phyloP scores from a whole-genome alignment of 2,797 vertebrate genomes.

The Hoplostethus mediterraneus region DNA sequence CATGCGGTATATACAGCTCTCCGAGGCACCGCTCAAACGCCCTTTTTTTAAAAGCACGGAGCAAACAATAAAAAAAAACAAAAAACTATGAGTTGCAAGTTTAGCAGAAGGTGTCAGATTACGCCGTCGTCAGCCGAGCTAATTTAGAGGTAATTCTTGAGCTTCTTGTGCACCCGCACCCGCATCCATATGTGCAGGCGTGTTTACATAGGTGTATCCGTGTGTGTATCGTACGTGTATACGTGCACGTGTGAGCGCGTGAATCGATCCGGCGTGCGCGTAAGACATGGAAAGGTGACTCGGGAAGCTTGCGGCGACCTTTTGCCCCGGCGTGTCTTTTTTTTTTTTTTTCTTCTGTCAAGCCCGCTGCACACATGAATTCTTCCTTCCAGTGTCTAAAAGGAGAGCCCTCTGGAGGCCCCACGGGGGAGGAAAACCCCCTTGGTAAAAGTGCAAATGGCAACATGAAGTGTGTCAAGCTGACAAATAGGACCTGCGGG shows the following conservation, averaged over 20 bases:
- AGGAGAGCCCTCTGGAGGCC: conserved; percentile 46
- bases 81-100: conserved; percentile 76
- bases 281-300: background rate
- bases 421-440: conserved; percentile 48
- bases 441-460: conserved; percentile 74
- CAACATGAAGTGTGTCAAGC: conserved; percentile 75
- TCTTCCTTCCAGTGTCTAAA: conserved; percentile 38
- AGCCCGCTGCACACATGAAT: conserved; percentile 27
- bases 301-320: conserved; percentile 16
- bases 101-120: conserved; percentile 79
- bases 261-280: conserved; percentile 8
- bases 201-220: conserved; percentile 17
- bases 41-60: conserved; percentile 72
- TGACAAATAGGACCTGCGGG: conserved; percentile 64
- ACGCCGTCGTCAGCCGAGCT: conserved; percentile 72
- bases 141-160: conserved; percentile 66
- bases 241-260: conserved; percentile 16
- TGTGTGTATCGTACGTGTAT: conserved; percentile 3
- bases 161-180: conserved; percentile 23
- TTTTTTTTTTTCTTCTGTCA: conserved; percentile 31
- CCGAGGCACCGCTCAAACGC: conserved; percentile 69
- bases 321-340: conserved; percentile 32
- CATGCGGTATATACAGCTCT: conserved; percentile 67
- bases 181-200: conserved; percentile 22
- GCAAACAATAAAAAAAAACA: conserved; percentile 77